A percentile compares a stretch with the other conserved stretches of the same genome.
Conservation (phyloP, 35 echinoderm and acorn worm genomes). For the Eucidaris tribuloides region DNA sequence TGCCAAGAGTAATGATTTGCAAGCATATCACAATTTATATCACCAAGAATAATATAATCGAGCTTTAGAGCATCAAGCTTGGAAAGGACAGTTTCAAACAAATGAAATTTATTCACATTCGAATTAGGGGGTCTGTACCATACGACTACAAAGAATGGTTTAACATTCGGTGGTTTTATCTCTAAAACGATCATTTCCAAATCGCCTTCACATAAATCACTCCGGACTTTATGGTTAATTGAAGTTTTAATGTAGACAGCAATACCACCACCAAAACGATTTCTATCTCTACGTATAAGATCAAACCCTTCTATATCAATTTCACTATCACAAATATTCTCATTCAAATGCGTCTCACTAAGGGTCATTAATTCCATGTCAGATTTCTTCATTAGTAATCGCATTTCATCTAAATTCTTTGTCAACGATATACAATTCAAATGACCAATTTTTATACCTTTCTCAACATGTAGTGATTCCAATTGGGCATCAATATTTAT, state of each 20-base stretch:
- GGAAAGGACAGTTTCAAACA: not conserved
- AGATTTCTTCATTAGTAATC: not conserved
- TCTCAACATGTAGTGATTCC: too few relatives aligned
- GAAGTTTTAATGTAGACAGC: constrained; percentile 1
- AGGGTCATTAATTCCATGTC: not conserved
- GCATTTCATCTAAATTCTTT: not conserved
- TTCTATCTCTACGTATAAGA: not conserved
- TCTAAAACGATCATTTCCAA: not conserved
- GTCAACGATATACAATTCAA: too few relatives aligned
- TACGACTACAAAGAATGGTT: not conserved
- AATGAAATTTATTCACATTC: not conserved
- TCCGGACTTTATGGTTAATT: not conserved
- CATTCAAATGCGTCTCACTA: not conserved
- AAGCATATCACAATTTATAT: not conserved
- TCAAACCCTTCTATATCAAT: not conserved
- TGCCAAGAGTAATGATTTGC: not conserved
- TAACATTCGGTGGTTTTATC: not conserved
- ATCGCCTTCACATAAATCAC: not conserved
- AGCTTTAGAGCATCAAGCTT: not conserved
- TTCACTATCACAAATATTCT: not conserved
- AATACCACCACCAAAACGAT: not conserved
- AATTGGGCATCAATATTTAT: too few relatives aligned
- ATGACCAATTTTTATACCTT: too few relatives aligned
- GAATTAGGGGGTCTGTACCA: constrained; percentile 8
- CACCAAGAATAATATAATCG: not conserved